Percentiles rank a stretch among this genome's conserved stretches.
phyloP scores from a whole-genome alignment of 2,113 vertebrate genomes.

The Monarcha castaneiventris region DNA sequence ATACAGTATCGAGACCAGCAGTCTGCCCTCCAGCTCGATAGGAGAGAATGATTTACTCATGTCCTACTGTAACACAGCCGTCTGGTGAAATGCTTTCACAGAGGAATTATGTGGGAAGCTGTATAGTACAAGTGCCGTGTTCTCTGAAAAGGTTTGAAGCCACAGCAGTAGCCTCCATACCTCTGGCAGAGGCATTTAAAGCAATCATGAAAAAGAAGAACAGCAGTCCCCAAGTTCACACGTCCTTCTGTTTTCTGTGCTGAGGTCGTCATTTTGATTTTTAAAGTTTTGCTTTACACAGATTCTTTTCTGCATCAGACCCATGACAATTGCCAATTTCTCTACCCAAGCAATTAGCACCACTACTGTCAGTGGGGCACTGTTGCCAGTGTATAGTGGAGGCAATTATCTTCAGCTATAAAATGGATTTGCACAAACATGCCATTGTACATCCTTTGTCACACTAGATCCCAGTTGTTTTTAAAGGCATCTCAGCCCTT shows the following conservation, averaged over 20 bases:
- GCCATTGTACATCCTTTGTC: not conserved
- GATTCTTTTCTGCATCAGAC: not conserved
- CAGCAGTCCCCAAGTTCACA: not conserved
- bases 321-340: not conserved
- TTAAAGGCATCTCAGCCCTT: not conserved
- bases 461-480: slow-evolving; percentile 8
- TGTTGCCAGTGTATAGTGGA: not conserved
- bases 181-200: not conserved
- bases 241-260: not conserved
- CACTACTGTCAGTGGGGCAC: not conserved
- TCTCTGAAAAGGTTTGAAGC: not conserved
- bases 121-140: not conserved
- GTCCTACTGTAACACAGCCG: not conserved
- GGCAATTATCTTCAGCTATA: slow-evolving; percentile 30
- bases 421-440: slow-evolving; percentile 14
- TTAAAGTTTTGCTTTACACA: not conserved
- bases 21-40: not conserved
- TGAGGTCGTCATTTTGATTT: not conserved
- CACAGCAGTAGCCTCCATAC: not conserved
- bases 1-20: not conserved
- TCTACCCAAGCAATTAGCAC: slow-evolving; percentile 19
- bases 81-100: not conserved
- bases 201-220: not conserved
- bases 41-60: not conserved
- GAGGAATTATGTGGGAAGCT: not conserved